Evolutionary conservation across 2,113 vertebrate species (phyloP).

Genomic region (Hippopotamus amphibius): DNA sequence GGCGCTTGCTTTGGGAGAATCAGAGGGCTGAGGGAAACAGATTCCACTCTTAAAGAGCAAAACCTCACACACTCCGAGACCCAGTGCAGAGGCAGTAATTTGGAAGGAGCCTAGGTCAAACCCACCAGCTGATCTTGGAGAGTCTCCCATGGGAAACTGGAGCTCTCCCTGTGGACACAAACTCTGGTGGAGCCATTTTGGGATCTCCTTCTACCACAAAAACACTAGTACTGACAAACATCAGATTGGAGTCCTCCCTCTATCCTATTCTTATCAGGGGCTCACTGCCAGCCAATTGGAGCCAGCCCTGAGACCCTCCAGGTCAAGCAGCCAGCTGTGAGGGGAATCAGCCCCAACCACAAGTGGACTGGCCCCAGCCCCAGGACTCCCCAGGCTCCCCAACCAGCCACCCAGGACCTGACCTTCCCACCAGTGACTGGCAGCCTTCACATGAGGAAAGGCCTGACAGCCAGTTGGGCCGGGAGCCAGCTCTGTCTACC

Average conservation of each 20-base stretch:
- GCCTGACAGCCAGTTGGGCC: not conserved
- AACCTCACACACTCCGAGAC: not conserved
- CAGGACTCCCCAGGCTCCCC: no score
- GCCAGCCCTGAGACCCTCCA: not conserved
- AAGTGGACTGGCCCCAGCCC: not conserved
- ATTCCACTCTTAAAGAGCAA: not conserved
- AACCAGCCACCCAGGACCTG: not conserved
- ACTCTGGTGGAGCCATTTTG: not conserved
- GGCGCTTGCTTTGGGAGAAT: not conserved
- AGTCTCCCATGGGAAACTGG: not conserved
- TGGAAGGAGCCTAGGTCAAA: not conserved
- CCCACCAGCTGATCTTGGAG: not conserved
- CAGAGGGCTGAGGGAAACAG: not conserved
- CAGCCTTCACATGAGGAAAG: not conserved
- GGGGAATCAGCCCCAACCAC: not conserved
- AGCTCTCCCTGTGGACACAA: not conserved
- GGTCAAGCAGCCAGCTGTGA: not conserved
- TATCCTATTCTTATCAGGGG: not conserved
- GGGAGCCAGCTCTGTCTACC: not conserved
- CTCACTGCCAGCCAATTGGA: not conserved
- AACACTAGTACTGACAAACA: not conserved
- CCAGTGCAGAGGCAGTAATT: not conserved
- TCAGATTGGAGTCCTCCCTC: not conserved
- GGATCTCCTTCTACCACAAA: not conserved
- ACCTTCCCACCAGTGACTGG: not conserved